phyloP scores from a whole-genome alignment of 2,797 vertebrate genomes.

The Oreortyx pictus region DNA sequence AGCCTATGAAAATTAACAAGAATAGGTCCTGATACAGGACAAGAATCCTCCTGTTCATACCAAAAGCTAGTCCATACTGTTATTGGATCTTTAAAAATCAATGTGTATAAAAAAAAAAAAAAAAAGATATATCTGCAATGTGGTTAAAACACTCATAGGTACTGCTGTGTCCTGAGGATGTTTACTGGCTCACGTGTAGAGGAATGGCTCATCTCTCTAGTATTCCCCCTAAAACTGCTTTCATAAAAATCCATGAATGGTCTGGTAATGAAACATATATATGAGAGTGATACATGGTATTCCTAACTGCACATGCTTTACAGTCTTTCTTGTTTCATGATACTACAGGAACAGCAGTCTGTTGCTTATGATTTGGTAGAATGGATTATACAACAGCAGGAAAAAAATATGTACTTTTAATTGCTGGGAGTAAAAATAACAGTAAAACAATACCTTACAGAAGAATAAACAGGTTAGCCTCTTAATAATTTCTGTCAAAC shows the following conservation, averaged over 20 bases:
- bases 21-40: not conserved
- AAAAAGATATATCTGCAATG: not conserved
- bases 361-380: not conserved
- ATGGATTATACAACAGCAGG: not conserved
- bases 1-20: not conserved
- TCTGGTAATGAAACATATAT: not conserved
- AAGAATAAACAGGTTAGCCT: not conserved
- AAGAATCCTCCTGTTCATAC: not conserved
- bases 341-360: not conserved
- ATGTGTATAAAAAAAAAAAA: not conserved
- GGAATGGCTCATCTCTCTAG: not conserved
- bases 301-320: not conserved
- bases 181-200: not conserved
- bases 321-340: not conserved
- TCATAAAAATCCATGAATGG: not conserved
- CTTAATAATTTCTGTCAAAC: not conserved
- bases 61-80: not conserved
- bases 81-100: not conserved
- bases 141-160: not conserved
- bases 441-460: not conserved
- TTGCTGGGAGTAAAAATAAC: not conserved
- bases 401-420: not conserved
- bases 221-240: not conserved
- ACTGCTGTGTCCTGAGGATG: not conserved
- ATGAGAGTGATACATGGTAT: not conserved